These are phyloP conservation scores for Serranus cabrilla DNA, from an alignment of 2,797 vertebrate species.

Conservation along the genomic window DNA sequence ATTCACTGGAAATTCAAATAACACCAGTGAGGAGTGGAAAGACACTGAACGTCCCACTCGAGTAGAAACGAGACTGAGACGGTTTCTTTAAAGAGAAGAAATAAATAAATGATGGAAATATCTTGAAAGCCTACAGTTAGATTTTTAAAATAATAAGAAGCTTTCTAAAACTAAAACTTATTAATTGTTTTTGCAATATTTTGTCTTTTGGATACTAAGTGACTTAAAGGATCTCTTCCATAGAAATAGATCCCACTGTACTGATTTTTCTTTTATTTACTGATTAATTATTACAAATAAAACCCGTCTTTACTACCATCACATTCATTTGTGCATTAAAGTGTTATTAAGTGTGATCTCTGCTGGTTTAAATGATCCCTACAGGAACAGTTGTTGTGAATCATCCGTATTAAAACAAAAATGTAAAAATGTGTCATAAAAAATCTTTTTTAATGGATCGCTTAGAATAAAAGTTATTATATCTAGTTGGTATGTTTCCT, in stretches of 20 bases:
- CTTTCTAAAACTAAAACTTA: too few species aligned
- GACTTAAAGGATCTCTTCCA: too few species aligned
- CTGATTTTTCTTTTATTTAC: not conserved
- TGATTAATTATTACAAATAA: not conserved
- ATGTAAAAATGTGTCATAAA: too few species aligned
- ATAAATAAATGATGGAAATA: not conserved
- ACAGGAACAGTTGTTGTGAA: not conserved
- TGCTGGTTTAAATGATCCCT: not conserved
- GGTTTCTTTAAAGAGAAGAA: not conserved
- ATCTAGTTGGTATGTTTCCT: not conserved
- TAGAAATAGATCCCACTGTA: not conserved
- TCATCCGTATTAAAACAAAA: not conserved
- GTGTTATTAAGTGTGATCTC: not conserved
- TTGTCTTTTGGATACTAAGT: too few species aligned
- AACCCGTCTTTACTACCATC: not conserved
- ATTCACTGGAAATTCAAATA: slow-evolving; percentile 74
- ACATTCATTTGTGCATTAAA: not conserved
- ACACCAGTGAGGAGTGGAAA: slow-evolving; percentile 40
- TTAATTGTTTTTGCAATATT: too few species aligned
- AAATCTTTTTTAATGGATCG: not conserved
- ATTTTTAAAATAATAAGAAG: too few species aligned
- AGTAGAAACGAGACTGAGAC: not conserved
- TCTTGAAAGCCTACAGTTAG: too few species aligned
- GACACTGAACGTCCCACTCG: slow-evolving; percentile 1
- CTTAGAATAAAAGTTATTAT: too few species aligned